Conservation (phyloP, 2,113 vertebrate species). For the Odontophorus gujanensis region DNA sequence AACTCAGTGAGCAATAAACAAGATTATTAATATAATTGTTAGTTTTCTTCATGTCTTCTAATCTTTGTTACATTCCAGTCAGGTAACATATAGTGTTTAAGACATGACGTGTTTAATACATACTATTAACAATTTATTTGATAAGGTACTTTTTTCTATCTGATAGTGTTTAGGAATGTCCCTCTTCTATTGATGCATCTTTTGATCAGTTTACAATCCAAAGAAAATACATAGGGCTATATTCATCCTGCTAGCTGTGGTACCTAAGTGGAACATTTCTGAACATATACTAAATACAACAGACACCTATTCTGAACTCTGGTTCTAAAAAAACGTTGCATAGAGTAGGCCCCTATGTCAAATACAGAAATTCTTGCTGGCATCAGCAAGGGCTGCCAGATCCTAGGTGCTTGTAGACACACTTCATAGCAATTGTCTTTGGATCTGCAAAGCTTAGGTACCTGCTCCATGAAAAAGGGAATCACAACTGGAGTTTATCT, state of each 20-base stretch:
- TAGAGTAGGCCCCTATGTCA: neutral
- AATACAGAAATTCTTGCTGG: neutral
- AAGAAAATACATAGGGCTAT: neutral
- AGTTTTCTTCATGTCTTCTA: neutral
- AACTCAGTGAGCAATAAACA: conserved; percentile 26
- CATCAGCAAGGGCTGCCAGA: neutral
- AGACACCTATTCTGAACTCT: neutral
- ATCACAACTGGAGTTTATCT: neutral
- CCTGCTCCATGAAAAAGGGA: neutral
- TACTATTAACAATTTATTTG: neutral
- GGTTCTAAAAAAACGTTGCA: neutral
- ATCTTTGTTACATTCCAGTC: neutral
- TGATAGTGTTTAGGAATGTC: neutral
- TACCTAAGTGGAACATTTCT: neutral
- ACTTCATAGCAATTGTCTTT: neutral
- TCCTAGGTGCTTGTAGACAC: neutral
- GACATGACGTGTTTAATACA: neutral
- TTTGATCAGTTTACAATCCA: neutral
- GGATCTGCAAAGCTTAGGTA: neutral
- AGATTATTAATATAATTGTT: conserved; percentile 7
- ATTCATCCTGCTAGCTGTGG: neutral
- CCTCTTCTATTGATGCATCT: neutral
- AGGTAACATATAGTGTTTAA: neutral
- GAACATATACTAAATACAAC: neutral
- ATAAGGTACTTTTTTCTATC: neutral